Percentiles rank a stretch among this genome's conserved stretches.
phyloP scores from a whole-genome alignment of 2,888 invertebrate genomes.

The Gastracanthus pulcherrimus region DNA sequence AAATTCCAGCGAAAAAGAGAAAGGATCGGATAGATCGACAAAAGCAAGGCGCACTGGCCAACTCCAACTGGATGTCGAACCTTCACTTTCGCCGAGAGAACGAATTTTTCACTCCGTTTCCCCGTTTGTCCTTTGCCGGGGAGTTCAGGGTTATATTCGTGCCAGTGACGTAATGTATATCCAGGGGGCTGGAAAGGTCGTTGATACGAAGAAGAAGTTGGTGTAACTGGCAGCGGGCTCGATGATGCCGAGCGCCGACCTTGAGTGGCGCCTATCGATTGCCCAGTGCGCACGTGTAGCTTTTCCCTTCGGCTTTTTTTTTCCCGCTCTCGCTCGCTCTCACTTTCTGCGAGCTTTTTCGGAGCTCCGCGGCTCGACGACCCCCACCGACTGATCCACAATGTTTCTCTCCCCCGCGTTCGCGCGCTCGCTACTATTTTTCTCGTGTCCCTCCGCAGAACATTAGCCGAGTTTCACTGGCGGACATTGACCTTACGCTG shows the following conservation, averaged over 20 bases:
- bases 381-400: too few relatives aligned
- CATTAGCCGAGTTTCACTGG: slow-evolving; percentile 51
- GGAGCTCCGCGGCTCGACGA: neutral
- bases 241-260: slow-evolving; percentile 70
- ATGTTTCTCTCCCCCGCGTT: neutral
- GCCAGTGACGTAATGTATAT: slow-evolving; percentile 72
- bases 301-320: slow-evolving; percentile 56
- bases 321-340: slow-evolving; percentile 47
- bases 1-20: too few relatives aligned
- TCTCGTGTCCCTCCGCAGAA: neutral
- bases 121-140: neutral
- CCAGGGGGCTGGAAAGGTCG: slow-evolving; percentile 71
- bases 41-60: too few relatives aligned
- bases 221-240: slow-evolving; percentile 31
- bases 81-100: too few relatives aligned
- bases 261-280: slow-evolving; percentile 74
- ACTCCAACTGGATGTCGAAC: too few relatives aligned
- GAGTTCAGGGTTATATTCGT: slow-evolving; percentile 67
- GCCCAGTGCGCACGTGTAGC: slow-evolving; percentile 69
- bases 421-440: neutral
- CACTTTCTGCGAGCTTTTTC: slow-evolving; percentile 48
- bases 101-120: too few relatives aligned
- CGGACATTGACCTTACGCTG: slow-evolving; percentile 54
- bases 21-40: too few relatives aligned
- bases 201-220: slow-evolving; percentile 69